These are phyloP conservation scores for Microtus agrestis DNA, from an alignment of 2,797 vertebrate species.

Conservation along the genomic window DNA sequence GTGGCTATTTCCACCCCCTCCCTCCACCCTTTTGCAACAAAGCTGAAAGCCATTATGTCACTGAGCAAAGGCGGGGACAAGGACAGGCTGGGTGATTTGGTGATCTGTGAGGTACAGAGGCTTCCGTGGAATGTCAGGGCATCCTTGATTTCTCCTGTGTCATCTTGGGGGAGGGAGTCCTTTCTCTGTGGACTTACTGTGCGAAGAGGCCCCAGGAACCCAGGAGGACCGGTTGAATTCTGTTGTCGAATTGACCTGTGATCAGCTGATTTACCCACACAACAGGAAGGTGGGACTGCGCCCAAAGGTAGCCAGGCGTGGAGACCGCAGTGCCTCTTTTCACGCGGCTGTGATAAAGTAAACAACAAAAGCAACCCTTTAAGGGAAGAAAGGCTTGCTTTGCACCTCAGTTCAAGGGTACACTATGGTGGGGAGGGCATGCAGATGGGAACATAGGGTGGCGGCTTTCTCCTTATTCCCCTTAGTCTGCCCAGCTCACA, in stretches of 20 bases:
- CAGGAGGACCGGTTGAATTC: background rate
- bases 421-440: background rate
- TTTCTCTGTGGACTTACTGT: no score
- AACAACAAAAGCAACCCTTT: background rate
- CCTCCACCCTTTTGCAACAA: slow-evolving; percentile 50
- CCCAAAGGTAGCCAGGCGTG: background rate
- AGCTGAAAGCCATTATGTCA: slow-evolving; percentile 78
- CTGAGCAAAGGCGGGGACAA: slow-evolving; percentile 24
- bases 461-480: background rate
- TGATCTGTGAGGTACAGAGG: background rate
- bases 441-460: no score
- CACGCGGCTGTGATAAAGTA: background rate
- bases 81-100: background rate
- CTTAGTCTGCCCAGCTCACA: background rate
- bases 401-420: background rate
- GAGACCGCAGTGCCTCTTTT: background rate
- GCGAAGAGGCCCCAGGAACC: background rate
- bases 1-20: background rate
- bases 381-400: background rate
- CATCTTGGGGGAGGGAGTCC: rapidly evolving
- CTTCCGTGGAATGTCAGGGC: background rate
- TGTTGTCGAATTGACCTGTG: background rate
- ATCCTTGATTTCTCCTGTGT: rapidly evolving
- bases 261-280: background rate
- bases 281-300: background rate